Percentiles rank a stretch among this genome's conserved stretches.
These are phyloP conservation scores for Butorides virescens DNA, from an alignment of 2,113 vertebrate genomes.

Conservation along the genomic window DNA sequence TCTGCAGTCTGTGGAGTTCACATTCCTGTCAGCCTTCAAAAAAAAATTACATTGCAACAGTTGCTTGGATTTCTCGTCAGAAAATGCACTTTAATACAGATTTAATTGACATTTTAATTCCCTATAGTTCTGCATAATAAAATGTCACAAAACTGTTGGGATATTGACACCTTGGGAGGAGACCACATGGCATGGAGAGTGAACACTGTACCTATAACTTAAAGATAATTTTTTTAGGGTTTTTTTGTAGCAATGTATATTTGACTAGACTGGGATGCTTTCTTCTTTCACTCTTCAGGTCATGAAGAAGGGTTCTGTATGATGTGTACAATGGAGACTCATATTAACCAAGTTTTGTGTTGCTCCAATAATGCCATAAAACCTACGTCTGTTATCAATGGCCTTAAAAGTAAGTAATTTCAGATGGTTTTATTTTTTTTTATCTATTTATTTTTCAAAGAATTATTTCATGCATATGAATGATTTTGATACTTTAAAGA, in stretches of 20 bases:
- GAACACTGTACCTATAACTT: neutral
- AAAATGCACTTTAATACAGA: neutral
- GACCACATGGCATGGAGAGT: neutral
- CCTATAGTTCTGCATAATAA: neutral
- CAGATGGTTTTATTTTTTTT: neutral
- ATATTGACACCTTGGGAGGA: neutral
- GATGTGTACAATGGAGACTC: conserved; percentile 97
- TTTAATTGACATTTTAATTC: neutral
- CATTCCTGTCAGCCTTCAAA: neutral
- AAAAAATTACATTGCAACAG: neutral
- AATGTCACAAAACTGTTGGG: neutral
- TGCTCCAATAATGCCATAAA: conserved; percentile 92
- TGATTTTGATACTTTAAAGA: neutral
- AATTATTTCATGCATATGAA: neutral
- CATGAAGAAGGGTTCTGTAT: conserved; percentile 93
- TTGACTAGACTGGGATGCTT: neutral
- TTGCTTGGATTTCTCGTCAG: neutral
- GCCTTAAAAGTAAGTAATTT: conserved; percentile 87
- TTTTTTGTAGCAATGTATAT: neutral
- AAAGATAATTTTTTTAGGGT: neutral
- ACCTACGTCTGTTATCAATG: conserved; percentile 89
- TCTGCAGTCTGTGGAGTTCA: neutral
- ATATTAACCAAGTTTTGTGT: conserved; percentile 90
- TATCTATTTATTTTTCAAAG: neutral
- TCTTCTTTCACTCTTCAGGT: conserved; percentile 73